Base-by-base conservation (phyloP, 2,113 vertebrate species). In the Pterocles burchelli region DNA sequence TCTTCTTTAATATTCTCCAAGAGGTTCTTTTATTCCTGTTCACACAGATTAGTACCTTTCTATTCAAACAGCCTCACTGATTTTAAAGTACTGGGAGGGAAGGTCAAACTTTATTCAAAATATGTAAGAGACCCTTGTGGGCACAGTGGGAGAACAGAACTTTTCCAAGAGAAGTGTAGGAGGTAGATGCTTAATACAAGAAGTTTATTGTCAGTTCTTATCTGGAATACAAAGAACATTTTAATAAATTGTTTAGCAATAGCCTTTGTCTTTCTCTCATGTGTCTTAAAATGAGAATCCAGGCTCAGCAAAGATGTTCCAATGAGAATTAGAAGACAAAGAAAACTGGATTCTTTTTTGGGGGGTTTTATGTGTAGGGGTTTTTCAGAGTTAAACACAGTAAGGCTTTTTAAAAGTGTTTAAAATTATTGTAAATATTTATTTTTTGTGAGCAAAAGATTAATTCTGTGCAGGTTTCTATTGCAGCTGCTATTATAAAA, bases 281-380 rank as follows among this genome's bases (percentile, higher is more conserved):
- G 19, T 17, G 28, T 75, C 38, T 45, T 51, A 54, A 87, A 87
- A 79, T 43, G 18, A 58, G 41, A 79, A 57, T 45, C n/a, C 18
- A 65, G 17, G 2, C 19, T 70, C 33, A 75, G 58, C 2, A 79
- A 41, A n/a, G 36, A 38, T 3, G 41, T 36, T 51, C 21, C 15
- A 72, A 41, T 34, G 34, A 92, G 59, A 92, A 71, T 16, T 63
- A 73, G 9, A 90, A 74, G 63, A 36, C 51, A 73, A 73, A 74
- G 45, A 91, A 59, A 49, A 54, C 1, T 17, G 8, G 0, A 16
- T 54, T 31, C 21, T 81, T 58, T 58, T 36, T 52, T 9, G 4
- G 3, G 2, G 11, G 2, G 1, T 9, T 25, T 65, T 10, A 18
- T 3, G 2, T 70, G 5, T 34, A 66, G 7, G 12, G 7, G 2